Base-by-base conservation (phyloP, 2,888 invertebrate genomes). In the Tanytarsus gracilentus region DNA sequence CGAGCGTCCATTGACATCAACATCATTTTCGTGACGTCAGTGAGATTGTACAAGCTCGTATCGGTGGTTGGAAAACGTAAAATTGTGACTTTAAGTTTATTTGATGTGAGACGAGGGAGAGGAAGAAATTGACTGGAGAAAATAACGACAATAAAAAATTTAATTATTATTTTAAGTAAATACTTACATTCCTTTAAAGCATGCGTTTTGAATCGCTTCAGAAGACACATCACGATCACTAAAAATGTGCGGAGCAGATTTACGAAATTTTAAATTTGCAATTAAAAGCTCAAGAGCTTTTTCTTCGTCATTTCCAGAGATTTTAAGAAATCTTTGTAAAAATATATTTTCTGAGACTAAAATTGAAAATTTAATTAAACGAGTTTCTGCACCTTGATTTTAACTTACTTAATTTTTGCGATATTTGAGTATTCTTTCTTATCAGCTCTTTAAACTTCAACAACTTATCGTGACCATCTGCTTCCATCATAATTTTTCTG, bases 121-220 rank as follows among this genome's bases (percentile, higher is more conserved):
- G 55, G 55, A 18, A 33, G 23, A 26, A 55, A 55, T 8, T 55
- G 55, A 8, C 55, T 55, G 11, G 21, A 44, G 11, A 18, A 44
- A 18, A 23, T 23, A 39, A 39, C 9, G 9, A 50, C 7, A 21
- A 16, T 9, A 26, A 29, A 51, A 14, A 25, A 26, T 21, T 50
- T 50, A 25, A 26, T n/a, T 27, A n/a, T 26, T 4, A 26, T 21
- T 11, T 7, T 6, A 21, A 11, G 33, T 16, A 21, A 21, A 4
- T 4, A 2, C 21, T 16, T 48, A 9, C 9, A 11, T 11, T 49
- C 14, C 16, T 25, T n/a, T 3, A 6, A 6, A 16, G 5, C 26
- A 40, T 3, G 39, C 39, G 7, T 26, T 40, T 55, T 55, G 55
- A 40, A 55, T 40, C 27, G 39, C 55, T 8, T 7, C 9, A 11